Percentiles rank a stretch among this genome's conserved stretches.
Evolutionary conservation across 2,113 vertebrate genomes (phyloP).

Genomic region (Pao palembangensis): DNA sequence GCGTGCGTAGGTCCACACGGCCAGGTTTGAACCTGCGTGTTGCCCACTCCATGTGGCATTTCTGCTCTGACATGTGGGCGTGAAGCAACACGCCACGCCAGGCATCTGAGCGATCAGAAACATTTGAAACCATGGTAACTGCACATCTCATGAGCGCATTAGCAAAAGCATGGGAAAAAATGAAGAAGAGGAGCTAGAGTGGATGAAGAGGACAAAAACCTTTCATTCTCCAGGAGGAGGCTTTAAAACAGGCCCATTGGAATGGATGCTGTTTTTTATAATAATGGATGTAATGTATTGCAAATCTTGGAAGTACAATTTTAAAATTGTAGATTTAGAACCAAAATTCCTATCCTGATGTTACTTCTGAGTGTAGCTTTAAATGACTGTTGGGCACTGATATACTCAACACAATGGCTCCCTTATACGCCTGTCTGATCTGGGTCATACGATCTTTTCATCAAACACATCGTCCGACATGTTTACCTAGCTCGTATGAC

Average conservation of each 20-base stretch:
- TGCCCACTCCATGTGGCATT: conserved; percentile 22
- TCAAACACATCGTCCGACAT: conserved; percentile 23
- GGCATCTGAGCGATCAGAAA: conserved; percentile 52
- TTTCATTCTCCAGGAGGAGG: conserved; percentile 7
- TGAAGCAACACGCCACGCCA: conserved; percentile 49
- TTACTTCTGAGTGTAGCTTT: conserved; percentile 3
- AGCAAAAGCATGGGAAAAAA: conserved; percentile 32
- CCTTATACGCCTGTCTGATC: conserved; percentile 30
- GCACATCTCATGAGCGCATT: conserved; percentile 45
- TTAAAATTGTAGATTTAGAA: conserved; percentile 2
- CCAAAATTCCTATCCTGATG: neutral
- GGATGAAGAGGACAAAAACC: conserved; percentile 5
- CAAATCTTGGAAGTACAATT: neutral
- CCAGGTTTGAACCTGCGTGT: neutral
- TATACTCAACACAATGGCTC: conserved; percentile 30
- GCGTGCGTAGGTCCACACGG: neutral
- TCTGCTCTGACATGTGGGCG: conserved; percentile 52
- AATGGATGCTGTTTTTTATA: no score
- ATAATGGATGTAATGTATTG: no score
- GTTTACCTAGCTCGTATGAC: conserved; percentile 25
- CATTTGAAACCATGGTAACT: conserved; percentile 67
- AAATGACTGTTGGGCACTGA: conserved; percentile 6
- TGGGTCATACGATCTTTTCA: conserved; percentile 40
- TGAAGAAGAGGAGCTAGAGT: conserved; percentile 12
- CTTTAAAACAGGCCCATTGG: no score